Percentiles rank a stretch among this genome's conserved stretches.
phyloP scores from a whole-genome alignment of 1,140 invertebrate species.

The Ylistrum balloti region DNA sequence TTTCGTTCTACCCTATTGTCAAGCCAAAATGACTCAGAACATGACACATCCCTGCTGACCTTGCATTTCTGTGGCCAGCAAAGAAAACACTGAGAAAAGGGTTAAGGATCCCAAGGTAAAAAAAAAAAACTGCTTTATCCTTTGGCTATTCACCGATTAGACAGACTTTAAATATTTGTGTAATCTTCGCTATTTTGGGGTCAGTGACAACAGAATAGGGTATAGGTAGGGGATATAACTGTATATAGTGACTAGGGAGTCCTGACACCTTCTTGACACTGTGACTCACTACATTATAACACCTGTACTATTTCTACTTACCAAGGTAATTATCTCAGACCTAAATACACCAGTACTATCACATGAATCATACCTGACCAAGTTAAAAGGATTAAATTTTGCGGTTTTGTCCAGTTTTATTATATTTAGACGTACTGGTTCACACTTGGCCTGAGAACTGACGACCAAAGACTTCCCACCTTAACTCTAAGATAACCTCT shows the following conservation, averaged over 20 bases:
- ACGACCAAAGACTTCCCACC: constrained; percentile 27
- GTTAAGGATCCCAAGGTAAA: not conserved
- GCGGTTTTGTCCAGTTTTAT: not conserved
- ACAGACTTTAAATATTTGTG: constrained; percentile 9
- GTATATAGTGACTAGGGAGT: not conserved
- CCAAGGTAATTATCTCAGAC: not conserved
- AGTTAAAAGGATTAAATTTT: constrained; percentile 29
- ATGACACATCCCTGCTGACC: constrained; percentile 20
- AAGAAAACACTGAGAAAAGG: not conserved
- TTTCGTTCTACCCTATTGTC: constrained; percentile 7
- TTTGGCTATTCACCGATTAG: not conserved
- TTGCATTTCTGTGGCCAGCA: constrained; percentile 9
- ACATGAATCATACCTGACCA: not conserved
- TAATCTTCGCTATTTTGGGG: constrained; percentile 4
- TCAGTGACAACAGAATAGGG: not conserved
- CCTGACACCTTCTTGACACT: not conserved
- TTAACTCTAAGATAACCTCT: not conserved
- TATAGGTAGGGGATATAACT: not conserved
- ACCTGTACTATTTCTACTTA: constrained; percentile 11
- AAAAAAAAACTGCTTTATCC: constrained; percentile 22
- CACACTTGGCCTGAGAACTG: not conserved
- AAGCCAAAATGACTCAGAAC: not conserved
- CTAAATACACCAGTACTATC: not conserved
- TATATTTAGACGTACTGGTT: not conserved
- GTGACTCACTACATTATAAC: not conserved